Evolutionary conservation across 2,113 vertebrate species (phyloP).

Genomic region (Martes martes): DNA sequence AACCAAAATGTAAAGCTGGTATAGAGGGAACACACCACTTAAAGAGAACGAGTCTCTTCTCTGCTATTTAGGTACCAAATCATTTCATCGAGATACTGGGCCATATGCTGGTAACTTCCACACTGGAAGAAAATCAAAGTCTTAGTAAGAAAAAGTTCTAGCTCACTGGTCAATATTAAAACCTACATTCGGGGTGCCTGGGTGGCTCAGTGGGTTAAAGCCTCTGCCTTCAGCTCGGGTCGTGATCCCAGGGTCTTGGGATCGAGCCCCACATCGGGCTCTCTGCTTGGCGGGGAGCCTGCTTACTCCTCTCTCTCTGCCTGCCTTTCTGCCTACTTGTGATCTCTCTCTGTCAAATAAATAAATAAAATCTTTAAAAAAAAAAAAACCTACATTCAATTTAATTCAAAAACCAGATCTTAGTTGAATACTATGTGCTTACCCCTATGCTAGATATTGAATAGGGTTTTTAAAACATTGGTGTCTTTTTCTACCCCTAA

Average conservation of each 20-base stretch:
- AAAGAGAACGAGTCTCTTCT: neutral
- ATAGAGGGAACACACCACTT: neutral
- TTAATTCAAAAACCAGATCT: constrained; percentile 30
- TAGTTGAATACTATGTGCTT: constrained; percentile 6
- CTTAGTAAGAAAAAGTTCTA: constrained; percentile 18
- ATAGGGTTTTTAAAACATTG: neutral
- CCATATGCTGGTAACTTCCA: constrained; percentile 12
- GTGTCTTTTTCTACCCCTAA: neutral
- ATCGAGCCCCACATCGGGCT: no score
- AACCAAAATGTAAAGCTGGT: neutral
- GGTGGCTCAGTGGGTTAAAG: no score
- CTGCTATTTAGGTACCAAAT: neutral
- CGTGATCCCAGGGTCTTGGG: no score
- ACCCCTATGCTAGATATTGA: neutral
- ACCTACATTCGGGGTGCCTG: neutral
- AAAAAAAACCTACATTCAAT: constrained; percentile 3
- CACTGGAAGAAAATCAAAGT: constrained; percentile 24
- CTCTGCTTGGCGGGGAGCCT: no score
- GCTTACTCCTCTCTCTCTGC: no score
- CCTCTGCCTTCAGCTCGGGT: no score
- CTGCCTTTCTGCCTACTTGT: no score
- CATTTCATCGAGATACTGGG: neutral
- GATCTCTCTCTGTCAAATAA: no score
- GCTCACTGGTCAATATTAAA: constrained; percentile 38
- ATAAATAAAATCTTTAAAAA: no score